A percentile compares a stretch with the other conserved stretches of the same genome.
These are phyloP conservation scores for Champsocephalus esox DNA, from an alignment of 2,797 vertebrate species.

Conservation along the genomic window DNA sequence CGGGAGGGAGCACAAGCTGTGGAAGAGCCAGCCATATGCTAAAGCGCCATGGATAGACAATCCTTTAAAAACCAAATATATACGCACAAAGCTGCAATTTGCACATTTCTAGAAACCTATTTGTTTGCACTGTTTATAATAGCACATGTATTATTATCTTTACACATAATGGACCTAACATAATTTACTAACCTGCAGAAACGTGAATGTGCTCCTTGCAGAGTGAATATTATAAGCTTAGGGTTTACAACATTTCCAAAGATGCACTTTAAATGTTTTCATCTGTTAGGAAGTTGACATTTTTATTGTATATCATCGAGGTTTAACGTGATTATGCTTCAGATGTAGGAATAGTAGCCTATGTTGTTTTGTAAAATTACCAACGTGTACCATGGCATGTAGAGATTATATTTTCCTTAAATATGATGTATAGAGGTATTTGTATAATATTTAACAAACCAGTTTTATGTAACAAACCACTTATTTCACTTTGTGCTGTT, in stretches of 20 bases:
- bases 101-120: constrained; percentile 54
- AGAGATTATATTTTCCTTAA: constrained; percentile 60
- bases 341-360: not conserved
- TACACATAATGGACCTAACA: constrained; percentile 16
- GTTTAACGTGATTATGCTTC: not conserved
- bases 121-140: constrained; percentile 55
- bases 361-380: constrained; percentile 30
- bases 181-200: constrained; percentile 33
- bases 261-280: constrained; percentile 11
- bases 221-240: constrained; percentile 26
- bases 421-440: constrained; percentile 30
- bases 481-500: constrained; percentile 12
- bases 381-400: constrained; percentile 16
- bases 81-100: constrained; percentile 67
- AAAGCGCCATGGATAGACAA: constrained; percentile 53
- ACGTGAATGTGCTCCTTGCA: constrained; percentile 20
- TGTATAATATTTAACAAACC: constrained; percentile 50
- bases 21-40: constrained; percentile 91
- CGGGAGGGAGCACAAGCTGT: constrained; percentile 88
- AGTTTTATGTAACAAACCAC: constrained; percentile 41
- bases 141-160: constrained; percentile 19
- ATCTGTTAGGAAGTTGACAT: constrained; percentile 8
- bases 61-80: constrained; percentile 16
- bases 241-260: constrained; percentile 28
- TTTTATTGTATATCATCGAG: constrained; percentile 39